A percentile compares a stretch with the other conserved stretches of the same genome.
Conservation (phyloP, 2,797 vertebrate genomes). For the Mareca penelope region DNA sequence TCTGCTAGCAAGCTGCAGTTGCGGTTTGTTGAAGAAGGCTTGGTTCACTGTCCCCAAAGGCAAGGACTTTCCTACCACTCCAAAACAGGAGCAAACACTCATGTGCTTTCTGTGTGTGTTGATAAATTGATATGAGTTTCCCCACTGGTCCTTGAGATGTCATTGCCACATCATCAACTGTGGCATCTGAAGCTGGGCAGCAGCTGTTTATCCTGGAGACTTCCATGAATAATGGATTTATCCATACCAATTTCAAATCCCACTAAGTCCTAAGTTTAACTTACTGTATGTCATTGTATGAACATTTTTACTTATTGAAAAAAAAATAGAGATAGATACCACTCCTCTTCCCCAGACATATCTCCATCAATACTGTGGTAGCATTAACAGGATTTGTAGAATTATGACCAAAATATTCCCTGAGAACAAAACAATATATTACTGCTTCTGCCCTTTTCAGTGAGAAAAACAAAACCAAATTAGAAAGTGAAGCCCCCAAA, state of each 20-base stretch:
- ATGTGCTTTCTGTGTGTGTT: background rate
- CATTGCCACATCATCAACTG: background rate
- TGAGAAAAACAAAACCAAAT: background rate
- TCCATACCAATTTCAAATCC: background rate
- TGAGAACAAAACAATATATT: background rate
- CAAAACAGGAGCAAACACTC: background rate
- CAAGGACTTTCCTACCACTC: background rate
- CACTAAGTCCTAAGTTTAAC: background rate
- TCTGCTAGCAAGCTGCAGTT: background rate
- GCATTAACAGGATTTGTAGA: background rate
- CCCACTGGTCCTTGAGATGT: accelerated
- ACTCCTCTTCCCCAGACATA: background rate
- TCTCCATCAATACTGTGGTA: background rate
- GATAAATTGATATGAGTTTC: background rate
- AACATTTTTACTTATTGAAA: background rate
- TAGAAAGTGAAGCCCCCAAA: background rate
- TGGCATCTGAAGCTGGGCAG: background rate
- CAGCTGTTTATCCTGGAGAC: background rate
- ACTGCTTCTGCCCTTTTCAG: background rate
- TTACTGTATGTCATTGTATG: background rate
- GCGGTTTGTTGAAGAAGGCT: background rate
- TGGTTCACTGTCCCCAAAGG: accelerated
- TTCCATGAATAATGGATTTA: background rate
- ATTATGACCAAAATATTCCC: background rate
- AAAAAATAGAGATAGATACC: background rate